Conservation (phyloP, 2,113 vertebrate genomes). For the Pteropus alecto region DNA sequence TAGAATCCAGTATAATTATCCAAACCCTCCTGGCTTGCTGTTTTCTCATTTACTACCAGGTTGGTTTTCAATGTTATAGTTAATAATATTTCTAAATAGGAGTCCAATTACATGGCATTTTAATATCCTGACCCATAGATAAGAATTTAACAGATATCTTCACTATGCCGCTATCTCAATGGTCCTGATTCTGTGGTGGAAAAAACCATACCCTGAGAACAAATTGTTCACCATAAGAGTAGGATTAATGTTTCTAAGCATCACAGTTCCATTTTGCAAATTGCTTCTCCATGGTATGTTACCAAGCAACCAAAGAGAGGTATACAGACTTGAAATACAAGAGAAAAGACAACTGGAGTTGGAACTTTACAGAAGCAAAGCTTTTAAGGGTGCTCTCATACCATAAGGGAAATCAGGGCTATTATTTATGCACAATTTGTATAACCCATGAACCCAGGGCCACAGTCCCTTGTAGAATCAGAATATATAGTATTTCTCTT, state of each 20-base stretch:
- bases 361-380: not conserved
- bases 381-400: not conserved
- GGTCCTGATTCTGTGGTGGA: not conserved
- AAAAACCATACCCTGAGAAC: not conserved
- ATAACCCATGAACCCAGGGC: not conserved
- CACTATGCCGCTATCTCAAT: not conserved
- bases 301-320: not conserved
- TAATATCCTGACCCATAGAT: slow-evolving; percentile 5
- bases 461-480: not conserved
- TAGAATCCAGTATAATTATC: slow-evolving; percentile 50
- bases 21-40: slow-evolving; percentile 1
- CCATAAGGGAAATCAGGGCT: not conserved
- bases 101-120: slow-evolving; percentile 11
- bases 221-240: not conserved
- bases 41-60: slow-evolving; percentile 52
- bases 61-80: slow-evolving; percentile 52
- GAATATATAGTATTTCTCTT: not conserved
- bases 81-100: slow-evolving; percentile 58
- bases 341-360: not conserved
- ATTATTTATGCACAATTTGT: not conserved
- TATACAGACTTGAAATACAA: not conserved
- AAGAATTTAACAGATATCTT: slow-evolving; percentile 42
- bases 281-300: slow-evolving; percentile 16
- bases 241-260: slow-evolving; percentile 20
- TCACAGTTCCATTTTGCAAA: slow-evolving; percentile 11